These are phyloP conservation scores for Fregetta grallaria DNA, from an alignment of 2,113 vertebrate genomes.

Conservation along the genomic window DNA sequence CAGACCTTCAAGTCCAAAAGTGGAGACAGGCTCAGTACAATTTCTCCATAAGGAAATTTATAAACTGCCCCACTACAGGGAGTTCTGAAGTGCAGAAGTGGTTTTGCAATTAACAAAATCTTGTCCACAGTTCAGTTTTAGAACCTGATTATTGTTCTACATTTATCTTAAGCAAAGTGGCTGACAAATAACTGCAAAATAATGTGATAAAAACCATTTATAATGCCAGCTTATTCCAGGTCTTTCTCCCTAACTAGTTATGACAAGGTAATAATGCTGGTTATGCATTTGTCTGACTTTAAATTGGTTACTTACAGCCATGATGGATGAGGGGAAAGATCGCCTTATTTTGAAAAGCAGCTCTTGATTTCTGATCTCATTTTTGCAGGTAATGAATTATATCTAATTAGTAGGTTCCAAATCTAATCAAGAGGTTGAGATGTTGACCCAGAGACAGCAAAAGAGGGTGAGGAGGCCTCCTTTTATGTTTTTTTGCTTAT, in stretches of 20 bases:
- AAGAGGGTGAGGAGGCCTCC: constrained; percentile 2
- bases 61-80: background rate
- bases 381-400: constrained; percentile 99
- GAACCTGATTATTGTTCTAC: constrained; percentile 88
- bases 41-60: background rate
- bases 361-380: constrained; percentile 93
- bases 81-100: background rate
- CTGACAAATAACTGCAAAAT: constrained; percentile 94
- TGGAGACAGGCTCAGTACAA: background rate
- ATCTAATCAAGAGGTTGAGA: constrained; percentile 94
- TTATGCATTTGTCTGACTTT: constrained; percentile 90
- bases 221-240: constrained; percentile 84
- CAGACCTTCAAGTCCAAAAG: background rate
- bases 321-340: constrained; percentile 96
- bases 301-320: constrained; percentile 98
- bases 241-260: constrained; percentile 96
- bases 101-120: constrained; percentile 69
- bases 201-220: constrained; percentile 98
- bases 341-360: constrained; percentile 90
- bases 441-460: constrained; percentile 83
- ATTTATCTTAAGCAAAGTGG: constrained; percentile 96
- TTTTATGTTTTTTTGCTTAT: constrained; percentile 44
- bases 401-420: constrained; percentile 95
- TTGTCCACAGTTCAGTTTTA: constrained; percentile 71
- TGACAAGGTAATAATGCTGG: constrained; percentile 99